Evolutionary conservation across 2,888 invertebrate genomes (phyloP).

Genomic region (Mimachlamys varia): DNA sequence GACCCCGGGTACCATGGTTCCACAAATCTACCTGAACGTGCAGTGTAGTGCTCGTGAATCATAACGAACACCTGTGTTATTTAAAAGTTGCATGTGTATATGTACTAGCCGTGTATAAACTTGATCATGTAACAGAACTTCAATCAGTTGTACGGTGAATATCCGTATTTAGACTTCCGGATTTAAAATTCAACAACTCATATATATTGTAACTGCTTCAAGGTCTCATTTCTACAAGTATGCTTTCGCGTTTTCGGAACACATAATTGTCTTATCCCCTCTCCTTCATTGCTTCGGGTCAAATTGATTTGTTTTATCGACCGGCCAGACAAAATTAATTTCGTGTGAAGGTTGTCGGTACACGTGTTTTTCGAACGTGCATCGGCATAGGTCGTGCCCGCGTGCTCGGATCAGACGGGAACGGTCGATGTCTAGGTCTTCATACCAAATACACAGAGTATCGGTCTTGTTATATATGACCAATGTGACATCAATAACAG

Average conservation of each 20-base stretch:
- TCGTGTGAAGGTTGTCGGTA: conserved; percentile 11
- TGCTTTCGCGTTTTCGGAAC: not conserved
- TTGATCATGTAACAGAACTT: too few relatives aligned
- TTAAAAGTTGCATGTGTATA: too few relatives aligned
- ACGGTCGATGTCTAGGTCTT: not conserved
- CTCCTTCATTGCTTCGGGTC: not conserved
- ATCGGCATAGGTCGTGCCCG: not conserved
- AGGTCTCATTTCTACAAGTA: not conserved
- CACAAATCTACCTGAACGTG: too few relatives aligned
- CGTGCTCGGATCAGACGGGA: not conserved
- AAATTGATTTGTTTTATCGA: conserved; percentile 36
- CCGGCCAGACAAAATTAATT: conserved; percentile 21
- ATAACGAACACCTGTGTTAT: too few relatives aligned
- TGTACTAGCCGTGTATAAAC: too few relatives aligned
- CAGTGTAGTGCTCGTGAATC: too few relatives aligned
- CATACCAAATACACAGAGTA: not conserved
- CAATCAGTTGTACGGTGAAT: too few relatives aligned
- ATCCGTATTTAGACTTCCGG: not conserved
- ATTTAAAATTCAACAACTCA: not conserved
- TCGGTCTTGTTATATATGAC: too few relatives aligned
- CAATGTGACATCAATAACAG: too few relatives aligned
- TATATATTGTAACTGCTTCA: not conserved
- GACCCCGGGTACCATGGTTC: too few relatives aligned
- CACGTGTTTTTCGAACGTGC: not conserved
- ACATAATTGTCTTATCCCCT: not conserved